Evolutionary conservation across 2,113 vertebrate genomes (phyloP).

Genomic region (Gambusia holbrooki): DNA sequence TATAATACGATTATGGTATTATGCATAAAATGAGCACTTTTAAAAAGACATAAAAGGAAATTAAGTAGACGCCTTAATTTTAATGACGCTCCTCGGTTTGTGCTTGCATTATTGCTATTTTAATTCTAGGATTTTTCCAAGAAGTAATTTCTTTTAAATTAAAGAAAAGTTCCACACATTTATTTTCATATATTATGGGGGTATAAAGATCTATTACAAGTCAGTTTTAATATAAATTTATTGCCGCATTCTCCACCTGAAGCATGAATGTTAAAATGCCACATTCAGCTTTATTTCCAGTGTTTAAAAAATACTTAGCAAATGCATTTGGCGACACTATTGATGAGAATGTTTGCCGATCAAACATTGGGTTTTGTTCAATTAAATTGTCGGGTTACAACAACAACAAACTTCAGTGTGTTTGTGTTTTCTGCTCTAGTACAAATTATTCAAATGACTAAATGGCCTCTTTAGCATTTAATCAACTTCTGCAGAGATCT

Average conservation of each 20-base stretch:
- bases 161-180: conserved; percentile 11
- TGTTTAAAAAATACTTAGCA: background rate
- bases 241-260: background rate
- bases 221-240: background rate
- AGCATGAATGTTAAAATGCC: background rate
- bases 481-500: background rate
- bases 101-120: conserved; percentile 9
- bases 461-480: background rate
- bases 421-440: background rate
- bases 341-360: background rate
- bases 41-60: conserved; percentile 13
- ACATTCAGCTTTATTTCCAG: background rate
- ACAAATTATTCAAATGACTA: background rate
- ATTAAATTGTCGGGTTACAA: background rate
- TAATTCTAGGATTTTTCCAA: conserved; percentile 7
- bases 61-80: conserved; percentile 10
- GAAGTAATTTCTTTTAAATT: background rate
- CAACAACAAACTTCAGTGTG: background rate
- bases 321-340: background rate
- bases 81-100: background rate
- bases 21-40: conserved; percentile 43
- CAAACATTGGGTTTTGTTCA: background rate
- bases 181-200: background rate
- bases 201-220: background rate
- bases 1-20: conserved; percentile 40